Conservation (phyloP, 2,888 invertebrate genomes). For the Didymodactylos carnosus region DNA sequence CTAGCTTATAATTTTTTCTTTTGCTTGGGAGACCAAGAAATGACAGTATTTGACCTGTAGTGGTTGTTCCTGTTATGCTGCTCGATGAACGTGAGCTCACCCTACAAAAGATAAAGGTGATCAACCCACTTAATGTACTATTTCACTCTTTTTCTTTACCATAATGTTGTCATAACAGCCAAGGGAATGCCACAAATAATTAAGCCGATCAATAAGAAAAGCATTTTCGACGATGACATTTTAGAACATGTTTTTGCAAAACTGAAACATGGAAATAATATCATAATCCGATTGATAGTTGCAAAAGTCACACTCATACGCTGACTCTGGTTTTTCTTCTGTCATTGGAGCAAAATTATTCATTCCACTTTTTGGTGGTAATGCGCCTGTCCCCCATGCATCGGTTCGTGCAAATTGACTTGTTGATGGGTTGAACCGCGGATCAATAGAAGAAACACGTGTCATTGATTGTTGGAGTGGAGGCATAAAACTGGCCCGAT, state of each 20-base stretch:
- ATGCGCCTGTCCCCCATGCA: neutral
- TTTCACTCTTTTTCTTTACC: neutral
- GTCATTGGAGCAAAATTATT: neutral
- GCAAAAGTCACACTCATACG: neutral
- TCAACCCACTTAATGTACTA: neutral
- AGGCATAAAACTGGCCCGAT: neutral
- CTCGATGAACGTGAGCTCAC: neutral
- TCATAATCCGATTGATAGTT: neutral
- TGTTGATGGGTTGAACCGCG: neutral
- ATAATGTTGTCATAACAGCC: neutral
- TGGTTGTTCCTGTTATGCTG: neutral
- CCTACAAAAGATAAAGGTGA: neutral
- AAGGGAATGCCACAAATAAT: neutral
- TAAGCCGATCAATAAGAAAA: neutral
- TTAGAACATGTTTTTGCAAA: neutral
- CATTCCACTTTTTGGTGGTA: neutral
- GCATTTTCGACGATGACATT: neutral
- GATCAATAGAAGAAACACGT: neutral
- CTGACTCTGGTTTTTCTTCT: neutral
- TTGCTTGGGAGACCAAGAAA: neutral
- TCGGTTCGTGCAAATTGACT: neutral
- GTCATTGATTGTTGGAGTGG: neutral
- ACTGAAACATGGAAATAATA: neutral
- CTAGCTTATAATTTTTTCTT: too few species aligned
- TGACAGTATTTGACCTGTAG: neutral